These are phyloP conservation scores for Marasmarcha lunaedactyla DNA, from an alignment of 2,888 invertebrate genomes.

Conservation along the genomic window DNA sequence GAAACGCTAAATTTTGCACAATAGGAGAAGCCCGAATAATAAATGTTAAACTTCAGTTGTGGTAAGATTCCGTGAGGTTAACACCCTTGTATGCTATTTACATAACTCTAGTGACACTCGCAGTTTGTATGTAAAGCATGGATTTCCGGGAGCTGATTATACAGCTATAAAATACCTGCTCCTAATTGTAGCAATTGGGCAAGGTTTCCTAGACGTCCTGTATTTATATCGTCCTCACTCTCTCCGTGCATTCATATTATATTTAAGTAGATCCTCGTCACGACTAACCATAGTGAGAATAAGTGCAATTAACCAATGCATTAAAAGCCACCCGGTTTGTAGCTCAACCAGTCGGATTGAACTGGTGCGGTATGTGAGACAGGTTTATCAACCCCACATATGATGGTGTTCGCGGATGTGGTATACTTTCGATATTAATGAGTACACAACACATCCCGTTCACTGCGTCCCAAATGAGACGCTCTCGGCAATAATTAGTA, in stretches of 20 bases:
- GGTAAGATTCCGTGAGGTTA: too few species aligned
- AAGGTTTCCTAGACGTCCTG: too few species aligned
- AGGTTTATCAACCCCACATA: conserved; percentile 54
- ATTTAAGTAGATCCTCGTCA: background rate
- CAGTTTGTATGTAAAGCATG: too few species aligned
- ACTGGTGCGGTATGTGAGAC: conserved; percentile 43
- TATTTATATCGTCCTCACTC: background rate
- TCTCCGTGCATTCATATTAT: background rate
- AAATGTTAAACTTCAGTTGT: background rate
- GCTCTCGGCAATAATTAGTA: background rate
- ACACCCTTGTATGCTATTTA: too few species aligned
- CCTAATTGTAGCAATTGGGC: too few species aligned
- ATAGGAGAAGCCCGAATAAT: background rate
- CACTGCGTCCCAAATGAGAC: conserved; percentile 18
- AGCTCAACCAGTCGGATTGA: conserved; percentile 46
- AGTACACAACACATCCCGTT: conserved; percentile 48
- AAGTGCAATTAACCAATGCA: background rate
- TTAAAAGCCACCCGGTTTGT: conserved; percentile 25
- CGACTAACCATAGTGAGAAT: background rate
- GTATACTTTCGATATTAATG: conserved; percentile 61
- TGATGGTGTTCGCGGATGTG: conserved; percentile 56
- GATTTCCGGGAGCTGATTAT: too few species aligned
- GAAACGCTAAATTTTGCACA: background rate
- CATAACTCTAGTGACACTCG: too few species aligned
- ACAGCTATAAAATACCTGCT: too few species aligned